phyloP scores from a whole-genome alignment of 2,113 vertebrate genomes.

The Microtus richardsoni region DNA sequence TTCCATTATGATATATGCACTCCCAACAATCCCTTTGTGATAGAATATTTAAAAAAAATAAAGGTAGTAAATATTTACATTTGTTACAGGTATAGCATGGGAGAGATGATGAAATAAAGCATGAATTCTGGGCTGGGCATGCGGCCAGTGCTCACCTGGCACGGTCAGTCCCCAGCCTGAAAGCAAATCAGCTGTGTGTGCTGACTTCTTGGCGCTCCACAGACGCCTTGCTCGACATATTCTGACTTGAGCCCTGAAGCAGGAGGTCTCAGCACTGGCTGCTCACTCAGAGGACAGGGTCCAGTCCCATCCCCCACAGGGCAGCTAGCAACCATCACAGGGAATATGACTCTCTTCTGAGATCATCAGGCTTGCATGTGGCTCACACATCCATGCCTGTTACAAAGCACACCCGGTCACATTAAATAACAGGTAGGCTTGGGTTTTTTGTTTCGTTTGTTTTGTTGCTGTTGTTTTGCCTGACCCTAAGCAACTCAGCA shows the following conservation, averaged over 20 bases:
- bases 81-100: background rate
- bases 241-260: background rate
- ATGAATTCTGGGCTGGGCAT: background rate
- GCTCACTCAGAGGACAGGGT: background rate
- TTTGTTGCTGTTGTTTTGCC: background rate
- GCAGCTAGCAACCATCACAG: background rate
- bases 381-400: background rate
- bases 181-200: background rate
- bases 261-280: background rate
- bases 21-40: background rate
- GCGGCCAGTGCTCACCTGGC: background rate
- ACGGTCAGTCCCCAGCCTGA: background rate
- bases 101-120: background rate
- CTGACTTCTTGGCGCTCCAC: background rate
- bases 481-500: background rate
- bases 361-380: background rate
- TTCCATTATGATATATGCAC: background rate
- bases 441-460: background rate
- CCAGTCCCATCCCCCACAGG: background rate
- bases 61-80: background rate
- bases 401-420: background rate
- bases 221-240: background rate
- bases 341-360: background rate
- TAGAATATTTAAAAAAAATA: background rate
- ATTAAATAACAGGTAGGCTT: background rate